Evolutionary conservation across 2,888 invertebrate genomes (phyloP), one percentile per base, ranked within the genome.

Genomic region (Sesia apiformis): DNA sequence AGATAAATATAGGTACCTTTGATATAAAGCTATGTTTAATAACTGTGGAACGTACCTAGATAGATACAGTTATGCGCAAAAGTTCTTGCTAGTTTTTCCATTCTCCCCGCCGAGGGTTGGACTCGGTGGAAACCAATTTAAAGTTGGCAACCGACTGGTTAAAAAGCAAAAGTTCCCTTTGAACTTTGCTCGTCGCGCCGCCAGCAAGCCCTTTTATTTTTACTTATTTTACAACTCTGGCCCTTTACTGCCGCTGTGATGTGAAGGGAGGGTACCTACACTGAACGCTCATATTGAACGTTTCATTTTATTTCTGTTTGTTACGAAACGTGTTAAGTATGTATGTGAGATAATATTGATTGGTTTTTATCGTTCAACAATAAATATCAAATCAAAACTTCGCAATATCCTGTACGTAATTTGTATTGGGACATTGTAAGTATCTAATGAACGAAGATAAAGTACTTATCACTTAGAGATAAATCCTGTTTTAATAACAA

Each of bases 151-250:
- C 79, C 72, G 74, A 78, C 81, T 81, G 80, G 82, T 82, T 86
- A 83, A 83, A 84, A 85, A 81, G 81, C 81, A 80, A 84, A 84
- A 84, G 78, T 83, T 82, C 69, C 71, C 70, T 81, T 79, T 74
- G 77, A 81, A 82, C 76, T 81, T 78, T 65, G 68, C 63, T 69
- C 74, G 70, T 71, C 61, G 61, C 69, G 74, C 78, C 76, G 74
- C 62, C 67, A 72, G 70, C 70, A 68, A 60, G 73, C 71, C 73
- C 72, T 79, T 80, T 52, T 79, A 74, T 81, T 77, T 81, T 79
- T 81, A 76, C 77, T 78, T 79, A 76, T 79, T 84, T 81, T 81
- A 78, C 74, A 75, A 68, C 72, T 69, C 70, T 61, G 70, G 71
- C 71, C 76, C 74, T 83, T 81, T 81, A 78, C 74, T 77, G 66